Evolutionary conservation across 2,888 invertebrate genomes (phyloP), one percentile per base, ranked within the genome.

Genomic region (Campaea margaritaria): DNA sequence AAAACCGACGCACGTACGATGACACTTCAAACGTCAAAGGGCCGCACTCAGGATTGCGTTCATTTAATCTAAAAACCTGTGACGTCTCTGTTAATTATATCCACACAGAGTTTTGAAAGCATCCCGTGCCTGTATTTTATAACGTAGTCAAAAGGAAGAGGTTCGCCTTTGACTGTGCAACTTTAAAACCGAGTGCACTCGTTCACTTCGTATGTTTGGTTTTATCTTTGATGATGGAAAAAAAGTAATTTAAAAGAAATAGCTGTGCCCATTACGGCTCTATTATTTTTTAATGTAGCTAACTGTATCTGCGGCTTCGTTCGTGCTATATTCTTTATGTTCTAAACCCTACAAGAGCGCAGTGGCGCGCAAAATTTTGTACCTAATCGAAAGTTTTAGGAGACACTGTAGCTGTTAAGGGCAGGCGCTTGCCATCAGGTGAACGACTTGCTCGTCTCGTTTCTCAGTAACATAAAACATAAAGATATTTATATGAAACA

Each of bases 131-230:
- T 81, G 79, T 78, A 79, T 78, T 81, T 82, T 75, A 82, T 80
- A 86, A 82, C 77, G 79, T 81, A 83, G 81, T 90, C 85, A 90
- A 91, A 87, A 88, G 89, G 90, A 91, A 87, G 89, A 88, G 84
- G 74, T 68, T 31, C 72, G 62, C 77, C 89, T 91, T 91, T 90
- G 89, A 88, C 80, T 82, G 81, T 80, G 76, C 79, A 77, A 85
- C 75, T 83, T 81, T 81, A 74, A 73, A 74, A 69, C 45, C 60
- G 48, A 90, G 72, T 53, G 69, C 64, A 62, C 70, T 70, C 48
- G 44, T 43, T 45, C 51, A 58, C 62, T 64, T 67, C 64, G 57
- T 53, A 10, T 49, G 53, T 48, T 38, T 43, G 31, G 11, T 31
- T 52, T 38, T 15, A 13, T 34, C 48, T 58, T 48, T 58, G 44